Base-by-base conservation (phyloP, 2,113 vertebrate species). In the Danionella cerebrum region DNA sequence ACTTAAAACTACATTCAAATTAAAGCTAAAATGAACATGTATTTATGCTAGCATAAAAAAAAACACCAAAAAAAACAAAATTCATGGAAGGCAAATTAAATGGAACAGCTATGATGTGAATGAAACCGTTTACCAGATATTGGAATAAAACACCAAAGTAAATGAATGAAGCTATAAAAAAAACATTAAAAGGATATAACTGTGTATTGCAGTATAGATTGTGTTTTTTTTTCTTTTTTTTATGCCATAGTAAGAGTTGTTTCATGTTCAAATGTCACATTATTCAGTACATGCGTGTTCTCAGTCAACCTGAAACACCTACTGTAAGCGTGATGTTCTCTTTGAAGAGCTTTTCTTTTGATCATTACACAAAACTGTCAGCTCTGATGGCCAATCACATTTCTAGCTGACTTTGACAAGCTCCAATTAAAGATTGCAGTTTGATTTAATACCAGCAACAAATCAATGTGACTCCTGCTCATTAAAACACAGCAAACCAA, bases 351-450 rank as follows among this genome's bases (percentile, higher is more conserved):
- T n/a, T 6, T 18, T 2, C 57, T 60, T 45, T 11, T 44, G 39
- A 60, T 44, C 24, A 31, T 45, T 45, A 60, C 6, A 16, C 38
- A 31, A 31, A 31, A 4, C 39, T 31, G 39, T 45, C 16, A 19
- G 57, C 45, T 45, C 39, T 45, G 57, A 31, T 45, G 24, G 38
- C 18, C 10, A 0, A 44, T 60, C 57, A 29, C 27, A 31, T 45
- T 12, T 60, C 39, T 44, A 31, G 24, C 25, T 60, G 57, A 60
- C 57, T 44, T 13, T 45, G 27, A 60, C 39, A 44, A 60, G 25
- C 39, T 59, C 36, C 41, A 59, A 27, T 59, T 59, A 42, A 59
- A 42, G 21, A 60, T 18, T 39, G 6, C 57, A 44, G 57, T 45
- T 16, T 35, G 55, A 59, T 38, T 16, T 41, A 59, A 59, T 41